A percentile compares a stretch with the other conserved stretches of the same genome.
phyloP scores from a whole-genome alignment of 2,797 vertebrate genomes.

The Alfaro cultratus region DNA sequence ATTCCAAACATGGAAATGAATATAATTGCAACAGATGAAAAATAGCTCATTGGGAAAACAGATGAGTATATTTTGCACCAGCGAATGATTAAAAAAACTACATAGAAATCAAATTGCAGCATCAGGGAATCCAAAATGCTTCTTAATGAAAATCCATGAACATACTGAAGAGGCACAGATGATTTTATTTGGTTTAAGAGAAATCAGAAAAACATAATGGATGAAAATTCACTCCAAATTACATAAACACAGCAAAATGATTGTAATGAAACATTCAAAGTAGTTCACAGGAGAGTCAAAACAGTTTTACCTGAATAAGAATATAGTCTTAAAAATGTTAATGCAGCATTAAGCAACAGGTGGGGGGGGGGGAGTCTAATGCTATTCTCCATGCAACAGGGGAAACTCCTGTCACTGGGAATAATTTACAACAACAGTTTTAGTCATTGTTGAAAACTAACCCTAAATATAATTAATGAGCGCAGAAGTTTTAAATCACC shows the following conservation, averaged over 20 bases:
- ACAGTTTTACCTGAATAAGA: not conserved
- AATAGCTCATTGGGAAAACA: not conserved
- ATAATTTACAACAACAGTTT: too few relatives aligned
- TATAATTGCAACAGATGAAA: not conserved
- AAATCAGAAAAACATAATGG: not conserved
- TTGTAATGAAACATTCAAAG: not conserved
- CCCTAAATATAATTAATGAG: not conserved
- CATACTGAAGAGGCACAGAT: not conserved
- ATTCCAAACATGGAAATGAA: not conserved
- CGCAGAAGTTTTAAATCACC: not conserved
- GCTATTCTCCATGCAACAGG: too few relatives aligned
- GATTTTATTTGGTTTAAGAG: not conserved
- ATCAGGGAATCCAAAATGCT: not conserved
- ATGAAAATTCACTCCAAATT: not conserved
- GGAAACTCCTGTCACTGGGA: too few relatives aligned
- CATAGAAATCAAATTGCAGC: not conserved
- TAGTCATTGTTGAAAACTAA: not conserved
- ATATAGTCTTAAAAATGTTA: not conserved
- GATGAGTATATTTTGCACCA: not conserved
- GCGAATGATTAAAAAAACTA: not conserved
- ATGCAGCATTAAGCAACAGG: not conserved
- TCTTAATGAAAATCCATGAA: not conserved
- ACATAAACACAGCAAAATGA: not conserved
- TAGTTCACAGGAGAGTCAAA: not conserved
- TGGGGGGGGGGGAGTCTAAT: not conserved